Evolutionary conservation across 1,140 invertebrate species (phyloP), one percentile per base, ranked within the genome.

Genomic region (Anoplophora glabripennis): DNA sequence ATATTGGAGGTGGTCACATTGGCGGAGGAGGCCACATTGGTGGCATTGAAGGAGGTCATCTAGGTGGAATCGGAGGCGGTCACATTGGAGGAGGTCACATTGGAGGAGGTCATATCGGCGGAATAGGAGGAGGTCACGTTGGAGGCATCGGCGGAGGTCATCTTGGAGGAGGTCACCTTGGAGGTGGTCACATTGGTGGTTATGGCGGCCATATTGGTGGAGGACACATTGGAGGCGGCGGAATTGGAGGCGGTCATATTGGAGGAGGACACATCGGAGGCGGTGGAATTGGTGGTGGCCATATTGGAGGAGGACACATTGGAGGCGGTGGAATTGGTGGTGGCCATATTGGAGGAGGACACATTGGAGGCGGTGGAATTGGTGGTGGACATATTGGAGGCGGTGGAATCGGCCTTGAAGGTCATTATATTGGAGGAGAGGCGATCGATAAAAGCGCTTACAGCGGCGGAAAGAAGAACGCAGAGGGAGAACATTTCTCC

Each of bases 211-310:
- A 78, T 81, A 55, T 80, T 79, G 57, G 79, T 79, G 34, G 76
- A 76, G 3, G 81, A 79, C 56, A 78, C 78, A 37, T 76, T 75
- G 4, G 81, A 75, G 21, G 77, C 78, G 51, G 80, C 81, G 57
- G 79, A 80, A 60, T 71, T 73, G 9, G 77, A 77, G 10, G 80
- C 9, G 59, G 49, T 53, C 47, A 36, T 17, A n/a, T 46, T 8
- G 47, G 28, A 46, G 44, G 48, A 7, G 44, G 40, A 36, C 51
- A 45, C 15, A 35, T 52, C 15, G 46, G 46, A 33, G 46, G 45
- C 7, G 46, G 35, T 10, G 46, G n/a, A 21, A 41, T 15, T 7
- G 38, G 37, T 11, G 51, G 51, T 37, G 21, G 57, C 11, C 37
- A 44, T 15, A 56, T 59, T 35, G 65, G n/a, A n/a, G n/a, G 64